Base-by-base conservation (phyloP, 2,797 vertebrate species). In the Emys orbicularis region DNA sequence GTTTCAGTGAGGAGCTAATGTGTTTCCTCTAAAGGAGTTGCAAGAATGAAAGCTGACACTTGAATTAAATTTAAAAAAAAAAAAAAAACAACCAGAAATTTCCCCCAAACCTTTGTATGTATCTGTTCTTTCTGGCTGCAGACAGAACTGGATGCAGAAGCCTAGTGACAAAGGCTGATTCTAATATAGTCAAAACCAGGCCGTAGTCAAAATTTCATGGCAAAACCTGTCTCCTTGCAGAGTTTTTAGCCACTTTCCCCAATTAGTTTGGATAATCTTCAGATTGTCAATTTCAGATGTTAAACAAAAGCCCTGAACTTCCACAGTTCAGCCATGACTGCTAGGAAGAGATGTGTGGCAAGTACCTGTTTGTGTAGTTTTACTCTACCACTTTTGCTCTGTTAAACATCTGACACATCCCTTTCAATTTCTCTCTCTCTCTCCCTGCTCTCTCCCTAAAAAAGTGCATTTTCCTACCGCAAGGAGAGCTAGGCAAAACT, bases 401-500 rank as follows among this genome's bases (percentile, higher is more conserved):
- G 18, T 68, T 68, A n/a, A 68, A 68, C 34, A 37, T 5, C 61
- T 68, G 18, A 68, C 34, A 68, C 4, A 37, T 68, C 61, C 34
- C 34, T 68, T 68, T 68, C 16, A 6, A 18, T n/a, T n/a, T n/a
- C 59, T 68, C 16, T 19, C 34, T 65, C 34, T 18, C 8, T 65
- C 34, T 6, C 31, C 13, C 59, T 59, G 29, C 57, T 34, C 31
- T n/a, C 8, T 8, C 8, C 18, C 61, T n/a, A n/a, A n/a, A 68
- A 68, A 68, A 57, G 21, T 57, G 61, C 80, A 90, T 94, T 83
- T 92, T 91, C 87, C 91, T 91, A 93, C 94, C 94, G 86, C 90
- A 94, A 94, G 94, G 95, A 84, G 21, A 95, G 86, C 92, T 90
- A 87, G 82, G 87, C 72, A 92, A 84, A 92, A 87, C 37, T 96